phyloP scores from a whole-genome alignment of 2,113 vertebrate species.

The Desmodus rotundus region DNA sequence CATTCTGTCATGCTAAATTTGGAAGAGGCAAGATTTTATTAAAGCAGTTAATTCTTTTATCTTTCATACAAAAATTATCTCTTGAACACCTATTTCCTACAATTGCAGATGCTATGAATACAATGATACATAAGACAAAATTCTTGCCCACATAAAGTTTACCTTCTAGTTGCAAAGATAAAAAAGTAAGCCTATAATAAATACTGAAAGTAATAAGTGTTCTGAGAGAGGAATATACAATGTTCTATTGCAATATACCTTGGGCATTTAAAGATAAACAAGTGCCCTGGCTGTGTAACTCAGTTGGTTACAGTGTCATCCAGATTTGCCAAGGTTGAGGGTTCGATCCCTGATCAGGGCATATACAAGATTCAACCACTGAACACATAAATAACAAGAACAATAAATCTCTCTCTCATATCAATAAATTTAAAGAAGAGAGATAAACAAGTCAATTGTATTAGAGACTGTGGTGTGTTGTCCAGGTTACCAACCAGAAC shows the following conservation, averaged over 20 bases:
- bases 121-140: not conserved
- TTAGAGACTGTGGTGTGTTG: not conserved
- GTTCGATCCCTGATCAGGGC: too few relatives aligned
- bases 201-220: not conserved
- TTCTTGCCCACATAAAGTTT: not conserved
- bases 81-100: not conserved
- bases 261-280: not conserved
- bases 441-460: not conserved
- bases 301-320: too few relatives aligned
- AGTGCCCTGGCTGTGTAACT: not conserved
- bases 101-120: not conserved
- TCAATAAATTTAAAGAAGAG: not conserved
- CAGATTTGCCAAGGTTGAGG: too few relatives aligned
- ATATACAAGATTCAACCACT: too few relatives aligned
- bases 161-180: not conserved
- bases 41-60: not conserved
- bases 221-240: not conserved
- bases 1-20: not conserved
- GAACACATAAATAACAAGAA: too few relatives aligned
- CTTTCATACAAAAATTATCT: not conserved
- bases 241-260: not conserved
- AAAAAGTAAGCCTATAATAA: not conserved
- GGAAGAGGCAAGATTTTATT: not conserved
- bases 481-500: not conserved
- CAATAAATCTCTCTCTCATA: too few relatives aligned